phyloP scores from a whole-genome alignment of 2,888 invertebrate genomes.

The Opisthograptis luteolata region DNA sequence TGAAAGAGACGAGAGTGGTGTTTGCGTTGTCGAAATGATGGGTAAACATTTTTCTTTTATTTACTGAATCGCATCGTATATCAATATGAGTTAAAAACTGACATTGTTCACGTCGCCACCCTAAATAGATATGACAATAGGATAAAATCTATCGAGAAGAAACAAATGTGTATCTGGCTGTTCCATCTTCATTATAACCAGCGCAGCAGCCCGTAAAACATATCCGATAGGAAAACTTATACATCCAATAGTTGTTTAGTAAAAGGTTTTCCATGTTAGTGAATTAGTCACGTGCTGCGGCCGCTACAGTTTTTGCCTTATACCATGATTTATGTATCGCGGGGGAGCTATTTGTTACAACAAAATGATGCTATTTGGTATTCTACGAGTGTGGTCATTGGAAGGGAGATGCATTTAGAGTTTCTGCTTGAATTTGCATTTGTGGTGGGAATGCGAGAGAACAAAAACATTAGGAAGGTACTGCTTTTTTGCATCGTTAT shows the following conservation, averaged over 20 bases:
- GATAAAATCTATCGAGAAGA: too few species aligned
- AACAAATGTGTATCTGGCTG: conserved; percentile 17
- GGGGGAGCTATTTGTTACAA: conserved; percentile 53
- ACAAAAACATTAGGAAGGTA: background rate
- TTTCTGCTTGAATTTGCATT: conserved; percentile 23
- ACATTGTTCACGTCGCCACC: too few species aligned
- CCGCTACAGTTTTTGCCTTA: conserved; percentile 51
- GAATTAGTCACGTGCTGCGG: conserved; percentile 60
- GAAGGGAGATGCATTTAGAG: conserved; percentile 30
- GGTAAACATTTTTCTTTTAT: too few species aligned
- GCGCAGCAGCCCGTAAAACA: conserved; percentile 29
- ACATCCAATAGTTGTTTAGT: conserved; percentile 55
- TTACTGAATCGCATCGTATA: too few species aligned
- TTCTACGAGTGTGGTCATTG: conserved; percentile 44
- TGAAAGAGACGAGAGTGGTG: too few species aligned
- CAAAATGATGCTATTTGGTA: conserved; percentile 53
- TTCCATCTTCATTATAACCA: conserved; percentile 32
- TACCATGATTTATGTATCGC: conserved; percentile 53
- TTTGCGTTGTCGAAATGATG: too few species aligned
- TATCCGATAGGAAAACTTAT: conserved; percentile 45
- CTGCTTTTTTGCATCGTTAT: conserved; percentile 8
- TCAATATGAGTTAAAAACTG: too few species aligned
- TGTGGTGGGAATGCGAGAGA: conserved; percentile 1
- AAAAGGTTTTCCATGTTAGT: conserved; percentile 61
- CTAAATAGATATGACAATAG: too few species aligned